Evolutionary conservation across 2,888 invertebrate genomes (phyloP), one percentile per base, ranked within the genome.

Genomic region (Smittia sp.): DNA sequence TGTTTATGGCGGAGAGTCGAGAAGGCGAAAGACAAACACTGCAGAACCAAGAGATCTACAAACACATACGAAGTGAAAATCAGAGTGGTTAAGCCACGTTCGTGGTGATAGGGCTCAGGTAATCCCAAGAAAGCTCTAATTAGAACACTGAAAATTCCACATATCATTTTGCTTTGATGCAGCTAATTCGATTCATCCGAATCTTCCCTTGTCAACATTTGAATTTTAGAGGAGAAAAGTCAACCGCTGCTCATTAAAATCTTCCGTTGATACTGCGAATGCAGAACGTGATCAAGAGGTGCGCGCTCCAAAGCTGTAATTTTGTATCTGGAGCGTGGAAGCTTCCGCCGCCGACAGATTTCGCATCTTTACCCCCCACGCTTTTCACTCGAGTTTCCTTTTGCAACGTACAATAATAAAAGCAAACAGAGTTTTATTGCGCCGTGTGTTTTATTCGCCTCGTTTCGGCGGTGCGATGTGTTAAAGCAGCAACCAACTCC

Each of bases 361-460:
- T 63, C 11, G 13, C 4, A 25, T 27, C 63, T 22, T 58, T 22
- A 9, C 18, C 18, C 20, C 22, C 58, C 4, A 2, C 9, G 2
- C 22, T 63, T 25, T 25, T 6, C n/a, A 27, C n/a, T 63, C 20
- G 22, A 24, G 22, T 7, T 27, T 25, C 24, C 7, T 18, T 58
- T 20, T 63, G 25, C 20, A 3, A 6, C 63, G 2, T 6, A 63
- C 27, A 63, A 63, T 63, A 27, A 27, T 63, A 63, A 25, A 63
- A 63, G 18, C 22, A 58, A 58, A 58, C 58, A 58, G 15, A 58
- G 27, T 63, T 63, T 63, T 63, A 63, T 27, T 63, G 27, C 63
- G 63, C 63, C 13, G 63, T 27, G 63, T 27, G 27, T 63, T 63
- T 63, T 63, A 63, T 63, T 58, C 22, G 58, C 58, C 58, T 58